phyloP scores from a whole-genome alignment of 1,140 invertebrate species.

The Paralvinella palmiformis region DNA sequence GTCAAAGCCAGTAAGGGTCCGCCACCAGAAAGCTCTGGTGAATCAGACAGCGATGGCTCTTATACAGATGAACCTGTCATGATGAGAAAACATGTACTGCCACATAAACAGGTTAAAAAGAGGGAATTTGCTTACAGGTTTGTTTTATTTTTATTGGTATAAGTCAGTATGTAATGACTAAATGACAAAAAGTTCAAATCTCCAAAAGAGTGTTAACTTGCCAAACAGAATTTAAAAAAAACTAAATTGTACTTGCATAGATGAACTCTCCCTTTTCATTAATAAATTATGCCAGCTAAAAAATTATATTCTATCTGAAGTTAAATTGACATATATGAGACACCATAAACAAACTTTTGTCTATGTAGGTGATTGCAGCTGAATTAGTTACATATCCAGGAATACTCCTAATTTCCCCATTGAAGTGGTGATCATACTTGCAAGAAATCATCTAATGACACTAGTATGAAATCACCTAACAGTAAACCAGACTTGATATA shows the following conservation, averaged over 20 bases:
- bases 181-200: not conserved
- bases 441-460: too few relatives aligned
- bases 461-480: too few relatives aligned
- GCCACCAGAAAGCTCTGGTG: not conserved
- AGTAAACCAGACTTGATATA: too few relatives aligned
- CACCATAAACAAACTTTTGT: too few relatives aligned
- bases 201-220: not conserved
- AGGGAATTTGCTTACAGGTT: conserved; percentile 16
- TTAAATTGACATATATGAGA: not conserved
- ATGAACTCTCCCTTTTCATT: conserved; percentile 3
- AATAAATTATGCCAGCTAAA: not conserved
- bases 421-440: too few relatives aligned
- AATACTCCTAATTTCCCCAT: too few relatives aligned
- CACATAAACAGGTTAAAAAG: conserved; percentile 9
- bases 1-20: not conserved
- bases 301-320: not conserved
- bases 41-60: conserved; percentile 7
- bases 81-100: not conserved
- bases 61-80: conserved; percentile 2
- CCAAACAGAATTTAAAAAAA: not conserved
- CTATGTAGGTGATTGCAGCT: too few relatives aligned
- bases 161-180: not conserved
- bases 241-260: not conserved
- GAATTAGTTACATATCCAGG: too few relatives aligned
- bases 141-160: not conserved